phyloP scores from a whole-genome alignment of 23 tunicate genomes.

The Ascidia mentula region DNA sequence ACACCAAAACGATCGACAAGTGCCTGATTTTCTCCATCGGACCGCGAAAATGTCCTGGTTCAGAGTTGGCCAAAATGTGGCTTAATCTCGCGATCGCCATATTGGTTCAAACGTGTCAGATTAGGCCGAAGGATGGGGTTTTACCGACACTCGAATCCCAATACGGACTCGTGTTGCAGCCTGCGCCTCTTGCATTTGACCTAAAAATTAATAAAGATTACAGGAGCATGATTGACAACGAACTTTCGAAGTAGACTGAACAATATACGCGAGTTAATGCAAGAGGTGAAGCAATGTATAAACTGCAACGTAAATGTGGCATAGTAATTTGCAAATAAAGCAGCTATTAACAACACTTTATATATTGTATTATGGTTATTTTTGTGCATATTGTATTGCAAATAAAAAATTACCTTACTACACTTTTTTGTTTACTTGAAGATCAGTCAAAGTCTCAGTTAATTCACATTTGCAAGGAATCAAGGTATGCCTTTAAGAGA shows the following conservation, averaged over 20 bases:
- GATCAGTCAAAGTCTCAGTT: no score
- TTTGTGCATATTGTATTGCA: no score
- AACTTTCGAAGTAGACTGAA: no score
- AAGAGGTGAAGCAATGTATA: no score
- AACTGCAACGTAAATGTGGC: no score
- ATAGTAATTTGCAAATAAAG: no score
- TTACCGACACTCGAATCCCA: slow-evolving; percentile 28
- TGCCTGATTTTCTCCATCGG: slow-evolving; percentile 48
- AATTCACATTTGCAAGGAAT: no score
- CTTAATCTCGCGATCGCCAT: slow-evolving; percentile 29
- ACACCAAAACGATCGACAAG: slow-evolving; percentile 17
- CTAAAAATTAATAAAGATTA: slow-evolving; percentile 6
- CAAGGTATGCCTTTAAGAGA: not conserved
- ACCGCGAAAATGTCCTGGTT: slow-evolving; percentile 56
- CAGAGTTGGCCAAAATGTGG: slow-evolving; percentile 31
- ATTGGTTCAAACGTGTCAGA: slow-evolving; percentile 29
- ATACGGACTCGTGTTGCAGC: slow-evolving; percentile 48
- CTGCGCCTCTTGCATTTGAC: slow-evolving; percentile 23
- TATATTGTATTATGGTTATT: no score
- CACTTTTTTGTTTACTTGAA: no score
- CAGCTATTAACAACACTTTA: no score
- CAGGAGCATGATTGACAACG: not conserved
- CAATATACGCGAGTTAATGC: no score
- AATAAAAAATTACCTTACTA: no score
- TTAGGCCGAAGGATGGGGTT: slow-evolving; percentile 20